Percentiles rank a stretch among this genome's conserved stretches.
Conservation (phyloP, 2,113 vertebrate genomes). For the Microcebus lehilahytsara region DNA sequence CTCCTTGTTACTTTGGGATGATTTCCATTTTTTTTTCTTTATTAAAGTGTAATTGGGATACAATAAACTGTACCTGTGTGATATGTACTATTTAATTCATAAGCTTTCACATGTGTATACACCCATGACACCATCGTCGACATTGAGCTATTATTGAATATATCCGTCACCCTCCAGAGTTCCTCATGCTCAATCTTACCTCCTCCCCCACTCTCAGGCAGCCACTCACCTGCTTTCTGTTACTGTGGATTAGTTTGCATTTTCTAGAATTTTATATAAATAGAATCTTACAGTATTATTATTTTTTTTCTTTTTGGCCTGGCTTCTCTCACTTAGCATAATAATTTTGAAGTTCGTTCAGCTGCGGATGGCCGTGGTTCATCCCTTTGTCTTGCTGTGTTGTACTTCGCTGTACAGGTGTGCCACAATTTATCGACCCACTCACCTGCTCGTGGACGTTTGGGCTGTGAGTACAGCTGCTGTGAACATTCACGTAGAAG, state of each 20-base stretch:
- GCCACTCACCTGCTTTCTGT: not conserved
- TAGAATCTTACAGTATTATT: no score
- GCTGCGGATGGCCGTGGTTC: no score
- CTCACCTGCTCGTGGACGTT: not conserved
- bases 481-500: not conserved
- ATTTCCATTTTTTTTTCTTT: not conserved
- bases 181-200: not conserved
- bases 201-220: not conserved
- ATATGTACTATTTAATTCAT: no score
- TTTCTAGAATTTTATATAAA: not conserved
- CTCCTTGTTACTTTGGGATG: not conserved
- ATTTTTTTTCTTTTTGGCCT: not conserved
- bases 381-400: not conserved
- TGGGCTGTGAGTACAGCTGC: not conserved
- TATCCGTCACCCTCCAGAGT: not conserved
- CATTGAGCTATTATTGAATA: not conserved
- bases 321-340: not conserved
- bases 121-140: not conserved
- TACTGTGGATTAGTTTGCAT: not conserved
- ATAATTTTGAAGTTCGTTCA: not conserved
- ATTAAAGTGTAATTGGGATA: not conserved
- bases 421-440: not conserved
- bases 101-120: not conserved
- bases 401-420: no score
- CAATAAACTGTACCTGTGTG: not conserved